phyloP scores from a whole-genome alignment of 2,888 invertebrate genomes.

The Acrobasis suavella region DNA sequence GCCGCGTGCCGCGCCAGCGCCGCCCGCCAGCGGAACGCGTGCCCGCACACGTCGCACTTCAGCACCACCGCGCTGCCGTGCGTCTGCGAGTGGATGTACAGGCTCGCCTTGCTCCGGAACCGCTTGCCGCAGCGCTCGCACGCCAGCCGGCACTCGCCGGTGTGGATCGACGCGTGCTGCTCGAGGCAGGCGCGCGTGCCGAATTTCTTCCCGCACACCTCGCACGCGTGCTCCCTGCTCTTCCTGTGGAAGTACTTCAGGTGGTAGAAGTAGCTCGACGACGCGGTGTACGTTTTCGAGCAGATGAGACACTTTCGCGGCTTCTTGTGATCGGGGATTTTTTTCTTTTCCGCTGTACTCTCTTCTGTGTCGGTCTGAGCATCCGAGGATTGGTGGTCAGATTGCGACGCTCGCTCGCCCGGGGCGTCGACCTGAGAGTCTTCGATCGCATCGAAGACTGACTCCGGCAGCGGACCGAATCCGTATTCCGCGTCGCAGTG shows the following conservation, averaged over 20 bases:
- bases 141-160: slow-evolving; percentile 60
- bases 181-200: slow-evolving; percentile 66
- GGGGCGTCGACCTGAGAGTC: slow-evolving; percentile 51
- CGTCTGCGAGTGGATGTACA: slow-evolving; percentile 77
- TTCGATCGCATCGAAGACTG: slow-evolving; percentile 61
- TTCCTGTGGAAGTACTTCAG: slow-evolving; percentile 73
- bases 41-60: slow-evolving; percentile 54
- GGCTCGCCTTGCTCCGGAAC: slow-evolving; percentile 71
- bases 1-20: slow-evolving; percentile 67
- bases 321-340: slow-evolving; percentile 37
- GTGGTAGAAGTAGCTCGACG: slow-evolving; percentile 79
- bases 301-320: slow-evolving; percentile 72
- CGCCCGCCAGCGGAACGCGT: slow-evolving; percentile 72
- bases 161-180: slow-evolving; percentile 72
- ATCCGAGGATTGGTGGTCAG: not conserved
- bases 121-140: slow-evolving; percentile 74
- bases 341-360: not conserved
- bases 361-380: not conserved
- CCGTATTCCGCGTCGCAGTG: slow-evolving; percentile 51
- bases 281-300: slow-evolving; percentile 68
- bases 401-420: not conserved
- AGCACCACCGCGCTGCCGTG: slow-evolving; percentile 48
- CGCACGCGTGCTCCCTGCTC: slow-evolving; percentile 70
- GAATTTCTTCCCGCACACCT: slow-evolving; percentile 72
- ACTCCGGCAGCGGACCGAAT: slow-evolving; percentile 54